Evolutionary conservation across 2,113 vertebrate species (phyloP).

Genomic region (Dipodomys ordii): DNA sequence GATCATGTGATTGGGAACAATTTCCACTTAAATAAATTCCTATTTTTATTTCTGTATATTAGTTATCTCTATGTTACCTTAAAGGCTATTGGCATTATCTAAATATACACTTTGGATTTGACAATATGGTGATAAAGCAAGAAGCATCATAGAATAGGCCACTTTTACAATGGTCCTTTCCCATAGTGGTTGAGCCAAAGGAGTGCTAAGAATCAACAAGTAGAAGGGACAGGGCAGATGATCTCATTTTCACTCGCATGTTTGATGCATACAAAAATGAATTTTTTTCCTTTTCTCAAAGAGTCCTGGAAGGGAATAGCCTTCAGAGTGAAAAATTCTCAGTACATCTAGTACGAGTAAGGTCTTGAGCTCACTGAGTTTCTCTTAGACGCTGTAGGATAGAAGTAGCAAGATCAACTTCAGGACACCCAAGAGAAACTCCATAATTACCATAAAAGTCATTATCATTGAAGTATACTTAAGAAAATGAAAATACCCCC

Average conservation of each 20-base stretch:
- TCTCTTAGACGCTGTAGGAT: background rate
- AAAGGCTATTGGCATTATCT: background rate
- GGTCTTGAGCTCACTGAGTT: background rate
- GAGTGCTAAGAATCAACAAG: background rate
- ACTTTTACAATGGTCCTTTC: background rate
- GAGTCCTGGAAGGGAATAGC: background rate
- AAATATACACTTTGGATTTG: background rate
- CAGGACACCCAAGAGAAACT: background rate
- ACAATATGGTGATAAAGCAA: background rate
- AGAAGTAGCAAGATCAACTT: background rate
- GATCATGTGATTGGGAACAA: background rate
- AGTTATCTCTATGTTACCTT: background rate
- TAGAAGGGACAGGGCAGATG: background rate
- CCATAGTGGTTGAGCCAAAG: background rate
- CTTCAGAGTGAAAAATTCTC: background rate
- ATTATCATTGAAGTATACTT: background rate
- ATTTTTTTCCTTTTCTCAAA: background rate
- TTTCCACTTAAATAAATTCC: background rate
- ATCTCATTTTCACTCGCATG: too few relatives aligned
- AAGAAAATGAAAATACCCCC: background rate
- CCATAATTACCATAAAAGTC: background rate
- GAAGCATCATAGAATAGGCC: too few relatives aligned
- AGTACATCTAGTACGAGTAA: background rate
- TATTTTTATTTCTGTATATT: background rate
- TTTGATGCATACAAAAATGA: background rate